phyloP scores from a whole-genome alignment of 1,140 invertebrate genomes.

The Diorhabda sublineata region DNA sequence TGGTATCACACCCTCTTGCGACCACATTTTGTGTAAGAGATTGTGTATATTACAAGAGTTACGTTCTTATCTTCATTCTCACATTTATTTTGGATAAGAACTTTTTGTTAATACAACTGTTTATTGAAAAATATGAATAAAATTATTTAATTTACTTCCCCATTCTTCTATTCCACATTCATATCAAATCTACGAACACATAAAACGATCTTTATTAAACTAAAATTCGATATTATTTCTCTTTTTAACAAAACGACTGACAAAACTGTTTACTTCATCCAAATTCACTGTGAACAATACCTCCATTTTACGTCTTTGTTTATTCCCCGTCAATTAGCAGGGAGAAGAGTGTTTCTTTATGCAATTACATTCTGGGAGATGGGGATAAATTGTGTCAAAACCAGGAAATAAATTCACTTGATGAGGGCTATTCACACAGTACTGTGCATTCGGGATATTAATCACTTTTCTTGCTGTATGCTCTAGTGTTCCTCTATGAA shows the following conservation, averaged over 20 bases:
- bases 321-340: slow-evolving; percentile 31
- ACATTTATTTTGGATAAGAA: too few species aligned
- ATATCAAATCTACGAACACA: too few species aligned
- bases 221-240: background rate
- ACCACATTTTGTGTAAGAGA: too few species aligned
- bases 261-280: background rate
- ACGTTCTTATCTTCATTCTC: too few species aligned
- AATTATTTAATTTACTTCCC: too few species aligned
- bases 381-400: slow-evolving; percentile 33
- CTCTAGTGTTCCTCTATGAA: background rate
- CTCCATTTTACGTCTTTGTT: slow-evolving; percentile 22
- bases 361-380: slow-evolving; percentile 29
- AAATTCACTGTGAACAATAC: slow-evolving; percentile 6
- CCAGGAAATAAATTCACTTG: slow-evolving; percentile 34
- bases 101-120: too few species aligned
- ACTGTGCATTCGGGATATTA: slow-evolving; percentile 16
- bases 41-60: too few species aligned
- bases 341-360: slow-evolving; percentile 30
- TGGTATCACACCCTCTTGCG: too few species aligned
- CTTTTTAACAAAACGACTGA: background rate
- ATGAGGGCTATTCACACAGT: slow-evolving; percentile 33
- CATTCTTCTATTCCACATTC: too few species aligned
- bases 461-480: slow-evolving; percentile 20
- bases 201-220: too few species aligned
- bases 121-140: too few species aligned